Base-by-base conservation (phyloP, 1,140 invertebrate genomes). In the Hyles vespertilio region DNA sequence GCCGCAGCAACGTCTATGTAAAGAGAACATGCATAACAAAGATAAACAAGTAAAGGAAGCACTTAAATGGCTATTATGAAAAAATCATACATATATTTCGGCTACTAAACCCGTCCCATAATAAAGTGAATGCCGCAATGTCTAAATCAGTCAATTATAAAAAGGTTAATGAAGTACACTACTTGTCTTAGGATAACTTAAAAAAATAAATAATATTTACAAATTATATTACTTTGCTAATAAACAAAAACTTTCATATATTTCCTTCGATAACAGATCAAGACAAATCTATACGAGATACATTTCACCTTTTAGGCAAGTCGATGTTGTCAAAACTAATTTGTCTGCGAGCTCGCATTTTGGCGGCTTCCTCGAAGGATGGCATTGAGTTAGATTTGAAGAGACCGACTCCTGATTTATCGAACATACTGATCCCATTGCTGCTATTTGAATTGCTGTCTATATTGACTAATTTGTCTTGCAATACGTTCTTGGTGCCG, bases 381-480 rank as follows among this genome's bases (percentile, higher is more conserved):
- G 84, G 77, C 76, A 84, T 87, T 0, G 85, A 88, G 52, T 84
- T 81, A 0, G 85, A 87, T 45, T 83, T 84, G 56, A 74, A 86
- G 0, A 85, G 48, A 10, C 68, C 75, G 0, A 77, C 36, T 43
- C 61, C 55, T 8, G 57, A 46, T 58, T 79, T 81, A 48, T 87
- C 83, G 3, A 80, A 51, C 47, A 75, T 64, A 49, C 74, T 77
- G 3, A 79, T 54, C 9, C 76, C 69, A 55, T 75, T 79, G 47
- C 79, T 83, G 46, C 78, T 81, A 51, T 83, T 87, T 0, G 86
- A 87, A 43, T 80, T 87, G 4, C 63, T 63, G 44, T 89, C 86
- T 43, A 90, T 83, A 65, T 90, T 90, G 2, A 89, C 74, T 61
- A 87, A 61, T 74, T 90, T 89, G 63, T 90, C 88, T 72, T 90